phyloP scores from a whole-genome alignment of 1,140 invertebrate genomes.

The Camponotus pennsylvanicus region DNA sequence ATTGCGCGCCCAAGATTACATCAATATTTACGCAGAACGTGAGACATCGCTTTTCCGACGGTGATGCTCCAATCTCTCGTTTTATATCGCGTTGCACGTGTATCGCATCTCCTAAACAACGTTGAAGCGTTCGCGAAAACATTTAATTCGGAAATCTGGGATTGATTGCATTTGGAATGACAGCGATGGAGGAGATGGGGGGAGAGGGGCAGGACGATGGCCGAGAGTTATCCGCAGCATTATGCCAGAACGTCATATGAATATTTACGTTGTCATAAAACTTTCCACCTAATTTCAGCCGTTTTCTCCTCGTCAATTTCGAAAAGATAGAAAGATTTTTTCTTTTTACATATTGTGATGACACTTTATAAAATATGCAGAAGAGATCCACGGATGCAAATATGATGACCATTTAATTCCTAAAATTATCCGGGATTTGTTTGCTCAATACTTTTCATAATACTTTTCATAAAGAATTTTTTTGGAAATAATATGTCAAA shows the following conservation, averaged over 20 bases:
- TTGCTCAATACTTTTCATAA: neutral
- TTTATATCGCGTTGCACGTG: slow-evolving; percentile 46
- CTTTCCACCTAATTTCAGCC: neutral
- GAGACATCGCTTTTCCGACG: slow-evolving; percentile 29
- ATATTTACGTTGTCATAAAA: slow-evolving; percentile 11
- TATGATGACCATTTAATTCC: neutral
- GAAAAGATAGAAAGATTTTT: neutral
- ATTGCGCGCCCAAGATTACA: slow-evolving; percentile 43
- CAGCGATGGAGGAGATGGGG: neutral
- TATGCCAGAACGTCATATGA: slow-evolving; percentile 1
- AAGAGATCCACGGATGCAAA: neutral
- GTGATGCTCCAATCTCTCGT: slow-evolving; percentile 24
- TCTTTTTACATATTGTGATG: neutral
- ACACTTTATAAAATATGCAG: neutral
- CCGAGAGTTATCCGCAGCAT: neutral
- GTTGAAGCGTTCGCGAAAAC: neutral
- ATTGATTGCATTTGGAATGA: slow-evolving; percentile 30
- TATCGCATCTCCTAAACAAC: slow-evolving; percentile 37
- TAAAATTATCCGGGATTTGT: neutral
- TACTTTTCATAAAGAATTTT: neutral
- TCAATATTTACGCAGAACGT: slow-evolving; percentile 56
- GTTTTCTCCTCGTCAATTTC: neutral
- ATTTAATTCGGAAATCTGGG: slow-evolving; percentile 33
- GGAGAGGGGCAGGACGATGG: too few species aligned
- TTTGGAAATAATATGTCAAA: neutral